A percentile compares a stretch with the other conserved stretches of the same genome.
Conservation (phyloP, 2,113 vertebrate species). For the Sphaerodactylus townsendi region DNA sequence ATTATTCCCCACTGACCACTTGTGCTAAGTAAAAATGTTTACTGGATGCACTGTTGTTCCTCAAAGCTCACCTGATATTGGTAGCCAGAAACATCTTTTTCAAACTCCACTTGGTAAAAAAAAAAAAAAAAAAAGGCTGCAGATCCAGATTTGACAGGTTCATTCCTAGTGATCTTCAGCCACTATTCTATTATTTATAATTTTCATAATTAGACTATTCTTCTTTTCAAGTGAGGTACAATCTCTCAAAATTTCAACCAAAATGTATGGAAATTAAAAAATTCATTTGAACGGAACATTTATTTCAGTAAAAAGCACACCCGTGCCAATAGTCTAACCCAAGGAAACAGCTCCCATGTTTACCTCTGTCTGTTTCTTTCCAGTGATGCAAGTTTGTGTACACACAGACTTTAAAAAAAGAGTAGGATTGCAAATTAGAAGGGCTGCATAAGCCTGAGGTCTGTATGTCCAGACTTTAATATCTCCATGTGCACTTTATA, state of each 20-base stretch:
- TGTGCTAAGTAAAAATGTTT: too few species aligned
- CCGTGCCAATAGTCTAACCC: too few species aligned
- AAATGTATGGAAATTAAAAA: too few species aligned
- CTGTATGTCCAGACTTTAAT: slow-evolving; percentile 14
- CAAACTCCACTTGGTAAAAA: not conserved
- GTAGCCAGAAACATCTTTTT: not conserved
- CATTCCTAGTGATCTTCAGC: not conserved
- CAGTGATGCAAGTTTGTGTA: not conserved
- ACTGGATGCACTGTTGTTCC: not conserved
- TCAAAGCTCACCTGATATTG: not conserved
- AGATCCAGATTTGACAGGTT: not conserved
- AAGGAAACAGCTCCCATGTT: not conserved
- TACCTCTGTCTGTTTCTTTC: not conserved
- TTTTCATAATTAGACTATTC: not conserved
- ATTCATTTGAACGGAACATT: too few species aligned
- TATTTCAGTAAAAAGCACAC: too few species aligned
- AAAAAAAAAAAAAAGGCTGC: not conserved
- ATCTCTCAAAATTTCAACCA: too few species aligned
- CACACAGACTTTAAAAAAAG: not conserved
- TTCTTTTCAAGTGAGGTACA: too few species aligned
- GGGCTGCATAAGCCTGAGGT: not conserved
- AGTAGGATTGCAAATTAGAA: not conserved
- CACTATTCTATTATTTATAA: not conserved
- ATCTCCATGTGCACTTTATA: not conserved
- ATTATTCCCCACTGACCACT: too few species aligned